Evolutionary conservation across 1,140 invertebrate species (phyloP), one percentile per base, ranked within the genome.

Genomic region (Hestina assimilis): DNA sequence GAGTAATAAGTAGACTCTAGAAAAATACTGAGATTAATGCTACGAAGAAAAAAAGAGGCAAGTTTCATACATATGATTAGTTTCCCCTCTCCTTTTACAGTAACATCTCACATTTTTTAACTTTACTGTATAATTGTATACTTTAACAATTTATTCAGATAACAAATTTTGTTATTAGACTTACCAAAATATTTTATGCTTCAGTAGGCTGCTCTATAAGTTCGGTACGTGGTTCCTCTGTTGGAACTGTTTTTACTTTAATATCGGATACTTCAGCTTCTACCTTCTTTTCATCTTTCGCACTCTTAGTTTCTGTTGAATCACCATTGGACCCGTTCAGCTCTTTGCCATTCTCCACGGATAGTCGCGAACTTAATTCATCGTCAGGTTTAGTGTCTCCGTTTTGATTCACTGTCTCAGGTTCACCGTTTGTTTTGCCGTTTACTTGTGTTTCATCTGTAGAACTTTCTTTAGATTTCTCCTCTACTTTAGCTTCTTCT

Each of bases 201-300:
- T 84, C 83, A 64, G 78, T 80, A 66, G 83, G 72, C 53, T 87
- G 84, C 55, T 87, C 84, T 83, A 83, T 79, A 47, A 73, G 80
- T 59, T 83, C 77, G 20, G 69, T 69, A 43, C 64, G 69, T 5
- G 79, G 63, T 43, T 84, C 83, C 23, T 82, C 82, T 9, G 71
- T 68, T 19, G 79, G 46, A 12, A 86, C 75, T 19, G 74, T 64
- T 69, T 86, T 87, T 4, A 83, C 78, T 72, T 86, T 87, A 38
- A 86, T 84, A 20, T 87, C 83, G 7, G 75, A 43, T 7, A 77
- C 67, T 28, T 79, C 80, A 1, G 68, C 42, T 19, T 77, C 75
- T 9, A 46, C 38, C 24, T 79, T 80, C 42, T 66, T 71, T 17
- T 82, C 75, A 11, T 60, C 66, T 46, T 75, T 28, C 4, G 54